Evolutionary conservation across 2,113 vertebrate species (phyloP).

Genomic region (Melanostigma gelatinosum): DNA sequence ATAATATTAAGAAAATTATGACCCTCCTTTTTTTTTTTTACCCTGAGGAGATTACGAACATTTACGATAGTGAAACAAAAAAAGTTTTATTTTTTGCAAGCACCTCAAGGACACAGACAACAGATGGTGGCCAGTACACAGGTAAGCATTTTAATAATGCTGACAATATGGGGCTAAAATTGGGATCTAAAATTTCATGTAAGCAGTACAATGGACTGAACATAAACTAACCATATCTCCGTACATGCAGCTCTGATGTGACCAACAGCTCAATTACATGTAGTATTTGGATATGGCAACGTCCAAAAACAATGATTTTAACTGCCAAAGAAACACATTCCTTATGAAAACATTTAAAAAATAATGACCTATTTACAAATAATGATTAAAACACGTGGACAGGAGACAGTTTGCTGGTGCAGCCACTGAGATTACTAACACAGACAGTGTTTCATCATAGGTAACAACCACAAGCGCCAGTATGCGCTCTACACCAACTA

Average conservation of each 20-base stretch:
- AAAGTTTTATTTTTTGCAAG: slow-evolving; percentile 10
- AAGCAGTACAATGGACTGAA: slow-evolving; percentile 54
- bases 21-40: neutral
- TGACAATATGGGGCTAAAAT: slow-evolving; percentile 47
- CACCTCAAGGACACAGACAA: neutral
- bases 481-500: slow-evolving; percentile 16
- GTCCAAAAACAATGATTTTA: slow-evolving; percentile 35
- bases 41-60: neutral
- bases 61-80: neutral
- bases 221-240: slow-evolving; percentile 37
- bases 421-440: slow-evolving; percentile 41
- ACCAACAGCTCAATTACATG: slow-evolving; percentile 35
- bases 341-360: slow-evolving; percentile 35
- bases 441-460: slow-evolving; percentile 35
- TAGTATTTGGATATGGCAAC: slow-evolving; percentile 51
- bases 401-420: slow-evolving; percentile 55
- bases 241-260: slow-evolving; percentile 59
- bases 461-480: slow-evolving; percentile 25
- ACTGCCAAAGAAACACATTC: slow-evolving; percentile 22
- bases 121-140: slow-evolving; percentile 23
- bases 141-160: slow-evolving; percentile 73
- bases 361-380: slow-evolving; percentile 49
- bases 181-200: slow-evolving; percentile 54
- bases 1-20: neutral
- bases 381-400: slow-evolving; percentile 23